A percentile compares a stretch with the other conserved stretches of the same genome.
These are phyloP conservation scores for Drosophila parvula DNA, from an alignment of 1,140 invertebrate genomes.

Conservation along the genomic window DNA sequence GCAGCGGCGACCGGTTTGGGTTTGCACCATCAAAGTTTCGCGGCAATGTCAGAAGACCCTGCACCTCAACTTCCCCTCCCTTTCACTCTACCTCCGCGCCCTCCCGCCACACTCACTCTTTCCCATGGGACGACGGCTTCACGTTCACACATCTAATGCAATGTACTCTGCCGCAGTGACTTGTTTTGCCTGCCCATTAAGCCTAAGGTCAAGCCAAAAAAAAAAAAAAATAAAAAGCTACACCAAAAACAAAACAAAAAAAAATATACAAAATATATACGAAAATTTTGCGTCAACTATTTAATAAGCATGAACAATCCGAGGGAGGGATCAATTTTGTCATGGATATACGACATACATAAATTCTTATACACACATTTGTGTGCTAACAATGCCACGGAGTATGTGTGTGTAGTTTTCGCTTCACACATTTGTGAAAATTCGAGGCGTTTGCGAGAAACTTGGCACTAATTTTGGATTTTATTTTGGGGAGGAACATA, in stretches of 20 bases:
- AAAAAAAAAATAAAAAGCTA: conserved; percentile 40
- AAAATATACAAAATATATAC: conserved; percentile 40
- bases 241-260: conserved; percentile 19
- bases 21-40: conserved; percentile 69
- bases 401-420: not conserved
- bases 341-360: conserved; percentile 47
- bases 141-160: conserved; percentile 77
- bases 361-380: conserved; percentile 29
- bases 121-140: conserved; percentile 53
- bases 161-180: conserved; percentile 58
- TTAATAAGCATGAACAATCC: conserved; percentile 65
- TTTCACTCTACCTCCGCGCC: conserved; percentile 9
- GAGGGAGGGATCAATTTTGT: conserved; percentile 52
- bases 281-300: conserved; percentile 70
- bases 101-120: conserved; percentile 2
- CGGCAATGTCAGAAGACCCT: conserved; percentile 41
- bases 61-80: conserved; percentile 21
- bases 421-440: conserved; percentile 10
- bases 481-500: conserved; percentile 1
- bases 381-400: conserved; percentile 8
- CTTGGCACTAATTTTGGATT: not conserved
- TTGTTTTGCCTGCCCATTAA: conserved; percentile 72
- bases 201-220: conserved; percentile 65
- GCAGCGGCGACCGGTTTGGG: conserved; percentile 77
- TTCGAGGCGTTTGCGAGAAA: conserved; percentile 1